A percentile compares a stretch with the other conserved stretches of the same genome.
Conservation (phyloP, 1,140 invertebrate genomes). For the Gerris buenoi region DNA sequence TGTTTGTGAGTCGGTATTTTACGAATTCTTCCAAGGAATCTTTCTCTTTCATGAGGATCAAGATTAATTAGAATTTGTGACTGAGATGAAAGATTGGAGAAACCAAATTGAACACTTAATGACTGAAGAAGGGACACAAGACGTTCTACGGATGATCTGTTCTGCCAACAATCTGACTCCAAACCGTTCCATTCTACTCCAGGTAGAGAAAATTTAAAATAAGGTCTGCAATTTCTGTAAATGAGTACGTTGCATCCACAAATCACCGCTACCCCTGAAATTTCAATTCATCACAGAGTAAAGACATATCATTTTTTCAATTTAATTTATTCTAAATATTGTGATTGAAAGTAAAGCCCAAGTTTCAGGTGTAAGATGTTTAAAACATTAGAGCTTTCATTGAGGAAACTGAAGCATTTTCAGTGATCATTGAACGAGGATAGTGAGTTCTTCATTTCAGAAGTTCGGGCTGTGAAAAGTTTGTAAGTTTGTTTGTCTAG, state of each 20-base stretch:
- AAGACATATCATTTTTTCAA: no score
- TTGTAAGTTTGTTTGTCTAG: no score
- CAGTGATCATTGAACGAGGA: no score
- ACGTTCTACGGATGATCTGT: slow-evolving; percentile 26
- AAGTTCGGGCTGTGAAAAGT: no score
- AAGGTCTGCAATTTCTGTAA: slow-evolving; percentile 85
- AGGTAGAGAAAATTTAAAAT: slow-evolving; percentile 86
- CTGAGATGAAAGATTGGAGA: slow-evolving; percentile 29
- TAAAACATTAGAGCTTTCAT: not conserved
- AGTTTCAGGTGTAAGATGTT: no score
- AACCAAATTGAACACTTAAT: slow-evolving; percentile 31
- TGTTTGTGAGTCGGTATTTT: slow-evolving; percentile 41
- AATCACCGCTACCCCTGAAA: slow-evolving; percentile 69
- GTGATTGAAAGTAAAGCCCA: slow-evolving; percentile 6
- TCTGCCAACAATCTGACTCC: slow-evolving; percentile 63
- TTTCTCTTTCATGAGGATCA: slow-evolving; percentile 36
- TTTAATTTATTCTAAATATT: no score
- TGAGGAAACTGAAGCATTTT: no score
- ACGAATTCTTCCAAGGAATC: slow-evolving; percentile 42
- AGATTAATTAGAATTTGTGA: slow-evolving; percentile 47
- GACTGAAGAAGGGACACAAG: slow-evolving; percentile 34
- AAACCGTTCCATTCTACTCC: slow-evolving; percentile 43
- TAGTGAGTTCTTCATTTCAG: no score
- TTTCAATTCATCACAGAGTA: no score
- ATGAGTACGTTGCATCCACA: slow-evolving; percentile 75